Percentiles rank a stretch among this genome's conserved stretches.
These are phyloP conservation scores for Tiphia femorata DNA, from an alignment of 2,888 invertebrate species.

Conservation along the genomic window DNA sequence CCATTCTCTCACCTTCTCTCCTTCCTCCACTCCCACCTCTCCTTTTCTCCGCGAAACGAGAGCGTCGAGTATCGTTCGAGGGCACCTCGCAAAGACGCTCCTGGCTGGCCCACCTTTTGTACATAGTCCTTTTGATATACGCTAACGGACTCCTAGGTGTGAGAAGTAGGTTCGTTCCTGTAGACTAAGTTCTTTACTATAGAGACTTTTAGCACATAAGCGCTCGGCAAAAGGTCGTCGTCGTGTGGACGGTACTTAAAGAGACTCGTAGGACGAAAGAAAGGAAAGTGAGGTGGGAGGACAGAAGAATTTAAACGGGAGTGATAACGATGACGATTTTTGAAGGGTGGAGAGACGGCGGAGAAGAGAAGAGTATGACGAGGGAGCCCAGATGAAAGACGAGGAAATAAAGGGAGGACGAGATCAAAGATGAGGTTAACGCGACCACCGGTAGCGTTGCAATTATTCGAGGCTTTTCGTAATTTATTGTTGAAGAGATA, in stretches of 20 bases:
- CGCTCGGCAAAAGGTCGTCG: constrained; percentile 17
- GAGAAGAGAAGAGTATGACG: not conserved
- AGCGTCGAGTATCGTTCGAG: not conserved
- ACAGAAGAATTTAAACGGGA: not conserved
- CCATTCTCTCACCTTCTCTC: too few species aligned
- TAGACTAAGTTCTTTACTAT: constrained; percentile 46
- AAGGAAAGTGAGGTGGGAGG: not conserved
- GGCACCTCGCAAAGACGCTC: constrained; percentile 8
- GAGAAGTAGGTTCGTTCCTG: constrained; percentile 51
- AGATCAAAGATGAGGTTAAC: not conserved
- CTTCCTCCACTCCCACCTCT: too few species aligned
- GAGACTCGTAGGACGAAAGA: constrained; percentile 28
- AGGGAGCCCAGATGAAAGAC: not conserved
- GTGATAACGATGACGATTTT: not conserved
- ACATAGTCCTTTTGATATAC: constrained; percentile 62
- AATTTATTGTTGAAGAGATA: too few species aligned
- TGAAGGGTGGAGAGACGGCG: not conserved
- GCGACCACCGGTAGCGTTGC: too few species aligned
- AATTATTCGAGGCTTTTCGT: too few species aligned
- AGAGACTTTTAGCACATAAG: constrained; percentile 25
- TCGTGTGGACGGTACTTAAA: constrained; percentile 47
- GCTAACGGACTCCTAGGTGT: constrained; percentile 50
- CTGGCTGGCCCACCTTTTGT: constrained; percentile 40
- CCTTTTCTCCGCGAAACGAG: too few species aligned
- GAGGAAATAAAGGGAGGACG: not conserved